These are phyloP conservation scores for Apotomis capreana DNA, from an alignment of 2,888 invertebrate genomes.

Conservation along the genomic window DNA sequence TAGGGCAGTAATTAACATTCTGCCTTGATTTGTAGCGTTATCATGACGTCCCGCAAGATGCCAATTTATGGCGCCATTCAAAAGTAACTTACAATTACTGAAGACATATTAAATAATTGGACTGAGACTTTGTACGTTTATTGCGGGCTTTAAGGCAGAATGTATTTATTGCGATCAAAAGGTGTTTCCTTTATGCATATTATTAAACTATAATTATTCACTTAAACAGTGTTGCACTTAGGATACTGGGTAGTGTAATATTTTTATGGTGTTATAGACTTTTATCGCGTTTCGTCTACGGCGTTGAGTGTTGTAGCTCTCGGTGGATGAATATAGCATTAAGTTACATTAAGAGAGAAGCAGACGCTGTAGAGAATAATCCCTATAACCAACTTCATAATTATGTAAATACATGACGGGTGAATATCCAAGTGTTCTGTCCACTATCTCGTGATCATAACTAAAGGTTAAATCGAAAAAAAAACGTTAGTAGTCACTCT, in stretches of 20 bases:
- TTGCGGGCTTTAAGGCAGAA: slow-evolving; percentile 33
- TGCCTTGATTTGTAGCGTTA: slow-evolving; percentile 72
- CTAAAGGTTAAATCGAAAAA: too few relatives aligned
- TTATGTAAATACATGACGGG: too few relatives aligned
- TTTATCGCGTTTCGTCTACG: slow-evolving; percentile 6
- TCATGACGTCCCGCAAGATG: slow-evolving; percentile 60
- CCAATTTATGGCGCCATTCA: slow-evolving; percentile 65
- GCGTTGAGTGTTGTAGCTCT: background rate
- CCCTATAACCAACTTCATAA: too few relatives aligned
- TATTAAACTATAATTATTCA: slow-evolving; percentile 41
- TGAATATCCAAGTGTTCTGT: too few relatives aligned
- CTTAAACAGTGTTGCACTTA: slow-evolving; percentile 33
- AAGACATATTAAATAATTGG: slow-evolving; percentile 43
- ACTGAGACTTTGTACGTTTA: slow-evolving; percentile 41
- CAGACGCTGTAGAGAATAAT: background rate
- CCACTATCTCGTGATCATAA: too few relatives aligned
- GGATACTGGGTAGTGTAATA: slow-evolving; percentile 29
- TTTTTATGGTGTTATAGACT: slow-evolving; percentile 35
- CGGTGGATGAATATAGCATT: slow-evolving; percentile 8
- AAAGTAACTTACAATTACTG: slow-evolving; percentile 47
- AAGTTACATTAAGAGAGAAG: background rate
- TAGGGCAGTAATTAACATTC: slow-evolving; percentile 64
- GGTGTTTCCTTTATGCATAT: slow-evolving; percentile 40
- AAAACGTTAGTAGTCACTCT: too few relatives aligned
- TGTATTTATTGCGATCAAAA: slow-evolving; percentile 34